Percentiles rank a stretch among this genome's conserved stretches.
phyloP scores from a whole-genome alignment of 2,797 vertebrate genomes.

The Siniperca scherzeri region DNA sequence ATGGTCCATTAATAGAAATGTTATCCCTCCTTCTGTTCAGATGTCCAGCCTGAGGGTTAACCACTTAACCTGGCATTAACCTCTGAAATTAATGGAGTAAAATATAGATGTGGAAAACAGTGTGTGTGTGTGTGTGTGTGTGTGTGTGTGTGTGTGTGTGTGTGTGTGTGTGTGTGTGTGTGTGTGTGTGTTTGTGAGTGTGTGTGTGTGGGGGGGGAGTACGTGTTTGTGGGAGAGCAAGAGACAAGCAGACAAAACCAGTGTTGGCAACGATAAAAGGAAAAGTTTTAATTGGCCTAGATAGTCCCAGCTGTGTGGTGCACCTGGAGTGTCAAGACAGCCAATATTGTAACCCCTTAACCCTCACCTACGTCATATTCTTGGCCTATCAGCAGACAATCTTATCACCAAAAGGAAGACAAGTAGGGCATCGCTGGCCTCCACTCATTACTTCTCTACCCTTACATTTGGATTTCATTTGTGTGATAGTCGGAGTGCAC shows the following conservation, averaged over 20 bases:
- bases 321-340: conserved; percentile 61
- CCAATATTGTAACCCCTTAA: conserved; percentile 61
- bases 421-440: conserved; percentile 56
- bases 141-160: not conserved
- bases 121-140: conserved; percentile 27
- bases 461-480: conserved; percentile 42
- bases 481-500: conserved; percentile 20
- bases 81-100: conserved; percentile 65
- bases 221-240: conserved; percentile 16
- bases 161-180: not conserved
- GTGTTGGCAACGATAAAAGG: conserved; percentile 49
- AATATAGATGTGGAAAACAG: conserved; percentile 62
- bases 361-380: conserved; percentile 55
- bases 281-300: conserved; percentile 59
- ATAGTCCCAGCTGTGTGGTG: conserved; percentile 62
- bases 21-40: conserved; percentile 58
- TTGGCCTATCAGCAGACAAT: conserved; percentile 73
- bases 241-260: conserved; percentile 32
- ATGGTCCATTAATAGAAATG: conserved; percentile 70
- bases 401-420: conserved; percentile 61
- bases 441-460: conserved; percentile 48
- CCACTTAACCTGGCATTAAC: conserved; percentile 80
- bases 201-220: not conserved
- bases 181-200: no score
- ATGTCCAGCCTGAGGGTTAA: conserved; percentile 63